These are phyloP conservation scores for Zaprionus bogoriensis DNA, from an alignment of 2,888 invertebrate species.

Conservation along the genomic window DNA sequence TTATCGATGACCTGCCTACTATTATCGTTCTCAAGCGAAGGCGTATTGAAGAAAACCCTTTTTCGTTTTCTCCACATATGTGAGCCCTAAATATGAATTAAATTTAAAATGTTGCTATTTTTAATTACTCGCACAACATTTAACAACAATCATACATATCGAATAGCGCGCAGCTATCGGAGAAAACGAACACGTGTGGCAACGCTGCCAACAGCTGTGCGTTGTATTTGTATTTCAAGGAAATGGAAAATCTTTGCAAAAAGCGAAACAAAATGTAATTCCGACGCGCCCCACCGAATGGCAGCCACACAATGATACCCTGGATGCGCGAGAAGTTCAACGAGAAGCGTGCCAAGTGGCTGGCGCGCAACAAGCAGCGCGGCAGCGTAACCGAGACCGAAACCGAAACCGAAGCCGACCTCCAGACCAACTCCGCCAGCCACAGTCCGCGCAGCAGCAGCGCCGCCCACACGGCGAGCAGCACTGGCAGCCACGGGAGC, in stretches of 20 bases:
- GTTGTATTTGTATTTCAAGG: slow-evolving; percentile 43
- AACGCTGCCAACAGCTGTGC: slow-evolving; percentile 50
- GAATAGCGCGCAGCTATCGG: too few species aligned
- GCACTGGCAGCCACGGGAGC: too few species aligned
- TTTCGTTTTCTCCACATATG: background rate
- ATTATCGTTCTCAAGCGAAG: background rate
- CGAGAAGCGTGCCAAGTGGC: slow-evolving; percentile 82
- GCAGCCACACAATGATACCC: slow-evolving; percentile 79
- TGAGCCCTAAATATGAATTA: background rate
- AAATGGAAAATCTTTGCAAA: slow-evolving; percentile 32
- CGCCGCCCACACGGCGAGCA: slow-evolving; percentile 13
- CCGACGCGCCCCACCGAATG: slow-evolving; percentile 29
- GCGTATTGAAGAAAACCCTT: background rate
- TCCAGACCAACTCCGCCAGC: slow-evolving; percentile 34
- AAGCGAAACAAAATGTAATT: slow-evolving; percentile 35
- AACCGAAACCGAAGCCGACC: slow-evolving; percentile 20
- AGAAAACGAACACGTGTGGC: too few species aligned
- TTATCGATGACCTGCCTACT: background rate
- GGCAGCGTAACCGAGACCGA: slow-evolving; percentile 16
- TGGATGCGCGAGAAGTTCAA: slow-evolving; percentile 83
- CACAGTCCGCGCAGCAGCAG: slow-evolving; percentile 32
- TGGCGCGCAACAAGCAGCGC: slow-evolving; percentile 77
- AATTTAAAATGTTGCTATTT: background rate
- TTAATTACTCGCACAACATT: too few species aligned
- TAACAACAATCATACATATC: too few species aligned